These are phyloP conservation scores for Cuniculus paca DNA, from an alignment of 2,797 vertebrate genomes.

Conservation along the genomic window DNA sequence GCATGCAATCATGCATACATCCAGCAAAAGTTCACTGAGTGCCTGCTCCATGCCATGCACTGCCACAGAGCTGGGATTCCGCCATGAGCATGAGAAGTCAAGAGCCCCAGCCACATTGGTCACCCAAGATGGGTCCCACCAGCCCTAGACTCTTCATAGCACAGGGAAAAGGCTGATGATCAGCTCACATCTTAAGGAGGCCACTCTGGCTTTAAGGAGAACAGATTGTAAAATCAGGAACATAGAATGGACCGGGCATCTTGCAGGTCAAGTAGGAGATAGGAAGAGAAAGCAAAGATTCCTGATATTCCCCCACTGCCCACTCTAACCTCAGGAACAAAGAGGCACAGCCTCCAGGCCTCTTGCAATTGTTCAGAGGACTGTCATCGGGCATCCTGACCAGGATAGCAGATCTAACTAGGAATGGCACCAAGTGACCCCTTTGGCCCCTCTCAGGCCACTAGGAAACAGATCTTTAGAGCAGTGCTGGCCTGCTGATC, in stretches of 20 bases:
- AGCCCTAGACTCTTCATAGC: not conserved
- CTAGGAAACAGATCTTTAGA: not conserved
- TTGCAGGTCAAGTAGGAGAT: not conserved
- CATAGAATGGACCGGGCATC: too few relatives aligned
- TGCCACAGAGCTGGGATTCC: not conserved
- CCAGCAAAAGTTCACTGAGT: not conserved
- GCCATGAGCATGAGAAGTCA: not conserved
- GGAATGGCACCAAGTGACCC: not conserved
- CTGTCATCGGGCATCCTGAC: not conserved
- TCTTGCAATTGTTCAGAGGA: not conserved
- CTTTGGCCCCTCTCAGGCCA: not conserved
- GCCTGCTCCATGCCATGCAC: not conserved
- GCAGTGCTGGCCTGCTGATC: not conserved
- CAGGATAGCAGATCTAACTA: not conserved
- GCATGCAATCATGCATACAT: not conserved
- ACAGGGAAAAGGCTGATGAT: not conserved
- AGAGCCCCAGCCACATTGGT: not conserved
- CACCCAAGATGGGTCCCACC: not conserved
- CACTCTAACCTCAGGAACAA: not conserved
- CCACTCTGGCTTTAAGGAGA: not conserved
- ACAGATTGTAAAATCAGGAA: not conserved
- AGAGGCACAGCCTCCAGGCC: not conserved
- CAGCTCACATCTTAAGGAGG: not conserved
- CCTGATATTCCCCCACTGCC: not conserved
- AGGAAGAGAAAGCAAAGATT: not conserved